A percentile compares a stretch with the other conserved stretches of the same genome.
These are phyloP conservation scores for Hydropsyche betteni DNA, from an alignment of 2,888 invertebrate genomes.

Conservation along the genomic window DNA sequence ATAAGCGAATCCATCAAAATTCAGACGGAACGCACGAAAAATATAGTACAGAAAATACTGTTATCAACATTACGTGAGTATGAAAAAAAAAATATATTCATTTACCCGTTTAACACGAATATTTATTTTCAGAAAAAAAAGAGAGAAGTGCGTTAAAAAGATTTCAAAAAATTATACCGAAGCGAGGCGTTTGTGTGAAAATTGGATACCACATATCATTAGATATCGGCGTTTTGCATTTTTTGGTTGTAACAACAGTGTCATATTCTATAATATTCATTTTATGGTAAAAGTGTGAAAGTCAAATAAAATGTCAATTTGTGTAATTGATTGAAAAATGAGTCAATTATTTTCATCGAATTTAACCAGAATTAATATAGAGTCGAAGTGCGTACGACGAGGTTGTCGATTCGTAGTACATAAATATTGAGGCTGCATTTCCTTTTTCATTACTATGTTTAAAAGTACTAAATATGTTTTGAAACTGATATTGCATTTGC, in stretches of 20 bases:
- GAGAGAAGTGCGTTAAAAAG: neutral
- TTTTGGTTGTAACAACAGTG: neutral
- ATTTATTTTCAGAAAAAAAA: neutral
- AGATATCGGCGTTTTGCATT: neutral
- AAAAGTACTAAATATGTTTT: too few relatives aligned
- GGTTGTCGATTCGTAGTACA: too few relatives aligned
- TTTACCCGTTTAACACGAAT: neutral
- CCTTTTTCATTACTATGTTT: too few relatives aligned
- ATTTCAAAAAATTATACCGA: neutral
- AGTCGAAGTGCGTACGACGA: too few relatives aligned
- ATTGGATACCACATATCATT: neutral
- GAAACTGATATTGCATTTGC: too few relatives aligned
- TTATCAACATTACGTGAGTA: neutral
- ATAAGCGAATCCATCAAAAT: neutral
- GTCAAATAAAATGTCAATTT: too few relatives aligned
- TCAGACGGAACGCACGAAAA: neutral
- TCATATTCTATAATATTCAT: conserved; percentile 4
- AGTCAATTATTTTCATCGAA: too few relatives aligned
- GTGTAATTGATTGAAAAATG: too few relatives aligned
- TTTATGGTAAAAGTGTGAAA: conserved; percentile 2
- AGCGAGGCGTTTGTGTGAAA: neutral
- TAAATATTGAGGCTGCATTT: too few relatives aligned
- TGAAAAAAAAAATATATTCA: neutral
- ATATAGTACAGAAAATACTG: neutral
- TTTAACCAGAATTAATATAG: too few relatives aligned